Conservation (phyloP, 2,797 vertebrate species). For the Acomys russatus region DNA sequence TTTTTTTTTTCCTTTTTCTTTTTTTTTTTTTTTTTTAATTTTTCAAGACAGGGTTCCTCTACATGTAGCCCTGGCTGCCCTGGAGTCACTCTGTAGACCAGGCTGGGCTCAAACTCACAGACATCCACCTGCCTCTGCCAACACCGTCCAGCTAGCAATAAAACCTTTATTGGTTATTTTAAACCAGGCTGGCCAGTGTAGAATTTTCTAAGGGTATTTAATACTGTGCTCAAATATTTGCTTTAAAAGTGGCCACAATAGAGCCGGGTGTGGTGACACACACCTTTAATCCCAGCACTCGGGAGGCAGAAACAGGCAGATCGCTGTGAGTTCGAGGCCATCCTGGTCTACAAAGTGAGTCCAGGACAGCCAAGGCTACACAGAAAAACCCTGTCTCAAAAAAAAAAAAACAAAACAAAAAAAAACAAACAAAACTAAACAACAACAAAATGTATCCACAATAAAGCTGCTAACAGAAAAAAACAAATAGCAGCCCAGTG, state of each 20-base stretch:
- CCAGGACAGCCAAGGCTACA: not conserved
- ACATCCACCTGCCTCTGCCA: too few species aligned
- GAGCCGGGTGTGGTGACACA: not conserved
- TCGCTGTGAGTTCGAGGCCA: not conserved
- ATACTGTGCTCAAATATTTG: conserved; percentile 16
- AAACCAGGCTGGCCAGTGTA: conserved; percentile 29
- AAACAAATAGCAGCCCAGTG: too few species aligned
- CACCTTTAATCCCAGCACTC: not conserved
- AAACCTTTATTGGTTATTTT: not conserved
- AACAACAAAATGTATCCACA: too few species aligned
- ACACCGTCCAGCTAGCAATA: too few species aligned
- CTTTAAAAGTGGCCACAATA: conserved; percentile 38
- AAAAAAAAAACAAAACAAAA: not conserved
- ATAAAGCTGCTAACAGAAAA: too few species aligned
- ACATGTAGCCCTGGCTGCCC: too few species aligned
- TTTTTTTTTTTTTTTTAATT: too few species aligned
- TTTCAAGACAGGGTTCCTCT: too few species aligned
- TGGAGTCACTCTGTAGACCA: too few species aligned
- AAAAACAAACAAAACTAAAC: not conserved
- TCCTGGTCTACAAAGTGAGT: not conserved
- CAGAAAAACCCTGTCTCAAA: not conserved
- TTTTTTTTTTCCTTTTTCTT: too few species aligned
- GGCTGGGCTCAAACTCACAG: too few species aligned
- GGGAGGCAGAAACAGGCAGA: not conserved
- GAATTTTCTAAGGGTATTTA: conserved; percentile 26